These are phyloP conservation scores for Pachyuromys duprasi DNA, from an alignment of 2,797 vertebrate species.

Conservation along the genomic window DNA sequence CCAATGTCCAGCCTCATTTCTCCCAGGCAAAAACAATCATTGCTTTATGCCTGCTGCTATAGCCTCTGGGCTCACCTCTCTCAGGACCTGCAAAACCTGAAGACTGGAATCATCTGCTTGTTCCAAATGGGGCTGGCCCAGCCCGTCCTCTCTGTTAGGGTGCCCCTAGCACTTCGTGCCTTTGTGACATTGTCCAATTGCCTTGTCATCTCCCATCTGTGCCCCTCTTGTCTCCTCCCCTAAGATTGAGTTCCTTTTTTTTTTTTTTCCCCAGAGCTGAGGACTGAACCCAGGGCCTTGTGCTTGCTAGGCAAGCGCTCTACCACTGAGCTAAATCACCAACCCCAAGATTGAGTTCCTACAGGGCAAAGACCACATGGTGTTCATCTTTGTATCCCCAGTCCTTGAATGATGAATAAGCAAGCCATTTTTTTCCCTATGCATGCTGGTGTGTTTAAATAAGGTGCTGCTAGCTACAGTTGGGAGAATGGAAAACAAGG, in stretches of 20 bases:
- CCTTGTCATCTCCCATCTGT: neutral
- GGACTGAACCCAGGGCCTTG: too few relatives aligned
- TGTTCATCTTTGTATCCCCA: neutral
- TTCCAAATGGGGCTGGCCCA: neutral
- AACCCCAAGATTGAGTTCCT: neutral
- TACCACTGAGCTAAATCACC: too few relatives aligned
- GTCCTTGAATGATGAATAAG: neutral
- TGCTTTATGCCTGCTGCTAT: neutral
- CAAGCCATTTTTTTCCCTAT: neutral
- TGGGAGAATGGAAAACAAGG: neutral
- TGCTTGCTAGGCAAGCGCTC: too few relatives aligned
- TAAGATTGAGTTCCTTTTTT: neutral
- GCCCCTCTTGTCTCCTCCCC: neutral
- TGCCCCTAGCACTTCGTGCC: neutral
- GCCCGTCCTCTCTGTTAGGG: neutral
- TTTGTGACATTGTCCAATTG: neutral
- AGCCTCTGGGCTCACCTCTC: neutral
- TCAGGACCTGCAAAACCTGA: neutral
- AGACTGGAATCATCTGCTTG: neutral
- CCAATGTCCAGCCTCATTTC: neutral
- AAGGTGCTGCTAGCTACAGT: neutral
- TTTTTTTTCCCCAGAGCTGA: too few relatives aligned
- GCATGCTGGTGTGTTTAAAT: neutral
- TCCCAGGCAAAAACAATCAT: neutral
- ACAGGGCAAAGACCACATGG: neutral